Percentiles rank a stretch among this genome's conserved stretches.
phyloP scores from a whole-genome alignment of 1,140 invertebrate genomes.

The Brachionus koreanus region DNA sequence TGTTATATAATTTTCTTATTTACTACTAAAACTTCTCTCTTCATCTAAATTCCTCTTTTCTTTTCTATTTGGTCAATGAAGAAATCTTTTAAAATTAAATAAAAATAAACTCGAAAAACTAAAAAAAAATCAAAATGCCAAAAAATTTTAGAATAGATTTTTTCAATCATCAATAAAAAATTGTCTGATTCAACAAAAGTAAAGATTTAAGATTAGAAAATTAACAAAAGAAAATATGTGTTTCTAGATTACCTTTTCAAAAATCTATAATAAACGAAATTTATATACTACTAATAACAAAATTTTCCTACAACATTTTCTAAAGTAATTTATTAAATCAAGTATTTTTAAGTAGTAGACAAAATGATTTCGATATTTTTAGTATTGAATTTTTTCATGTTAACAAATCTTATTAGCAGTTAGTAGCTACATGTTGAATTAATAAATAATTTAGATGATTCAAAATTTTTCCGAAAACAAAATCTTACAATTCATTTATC shows the following conservation, averaged over 20 bases:
- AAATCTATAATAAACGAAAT: not conserved
- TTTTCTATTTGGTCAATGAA: no score
- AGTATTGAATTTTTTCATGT: not conserved
- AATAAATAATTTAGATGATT: not conserved
- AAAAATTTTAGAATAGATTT: no score
- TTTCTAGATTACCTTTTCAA: not conserved
- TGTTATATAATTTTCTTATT: no score
- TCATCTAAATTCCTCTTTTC: no score
- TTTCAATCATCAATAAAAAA: no score
- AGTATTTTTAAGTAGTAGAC: not conserved
- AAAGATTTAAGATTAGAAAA: no score
- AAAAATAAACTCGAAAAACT: no score
- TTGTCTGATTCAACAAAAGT: no score
- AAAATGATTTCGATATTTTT: not conserved
- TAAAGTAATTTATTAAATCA: not conserved
- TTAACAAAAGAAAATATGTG: no score
- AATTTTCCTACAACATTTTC: not conserved
- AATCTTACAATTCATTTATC: not conserved
- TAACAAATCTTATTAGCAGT: not conserved
- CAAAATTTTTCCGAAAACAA: not conserved
- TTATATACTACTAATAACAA: not conserved
- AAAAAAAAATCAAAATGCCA: no score
- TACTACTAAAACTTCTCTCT: no score
- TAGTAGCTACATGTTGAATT: not conserved
- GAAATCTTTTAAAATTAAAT: no score